Base-by-base conservation (phyloP, 2,888 invertebrate species). In the Zonitis immaculata region DNA sequence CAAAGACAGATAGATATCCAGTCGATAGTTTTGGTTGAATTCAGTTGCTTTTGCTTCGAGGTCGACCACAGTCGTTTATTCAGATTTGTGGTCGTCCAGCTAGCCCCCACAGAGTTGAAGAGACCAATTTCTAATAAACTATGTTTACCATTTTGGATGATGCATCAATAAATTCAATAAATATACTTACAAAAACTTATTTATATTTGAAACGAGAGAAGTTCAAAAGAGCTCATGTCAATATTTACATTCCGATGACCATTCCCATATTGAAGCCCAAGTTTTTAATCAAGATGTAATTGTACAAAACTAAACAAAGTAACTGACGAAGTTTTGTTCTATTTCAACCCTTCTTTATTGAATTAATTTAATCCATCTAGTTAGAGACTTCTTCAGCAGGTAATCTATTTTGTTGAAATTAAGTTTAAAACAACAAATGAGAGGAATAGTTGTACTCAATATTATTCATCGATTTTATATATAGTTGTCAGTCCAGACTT, bases 241-340 rank as follows among this genome's bases (percentile, higher is more conserved):
- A 14, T 14, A 35, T 16, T 8, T 16, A 18, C 9, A 35, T 35
- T 4, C 3, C 18, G 35, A 9, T 8, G 11, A 35, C 18, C 16
- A 5, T 18, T 35, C 8, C 3, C 35, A 1, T 14, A 14, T 14
- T 32, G 14, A 32, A 6, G 18, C 39, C 51, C 56, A 47, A 52
- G 32, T 49, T 59, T 45, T 54, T 58, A 60, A 60, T 60, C 58
- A 60, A 58, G 60, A 56, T 54, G 58, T 60, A 58, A 57, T 60
- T 60, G 60, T 52, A 51, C 45, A 44, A 52, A 22, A 47, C 52
- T n/a, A 59, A 54, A 50, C 46, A 25, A 57, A 52, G 56, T 60
- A 56, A 60, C 7, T n/a, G 57, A 54, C 56, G 56, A 60, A 60
- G 52, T 51, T 51, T 56, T 57, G 51, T 51, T 54, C 2, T n/a